These are phyloP conservation scores for Stomatorhinus walkeri DNA, from an alignment of 2,797 vertebrate species.

Conservation along the genomic window DNA sequence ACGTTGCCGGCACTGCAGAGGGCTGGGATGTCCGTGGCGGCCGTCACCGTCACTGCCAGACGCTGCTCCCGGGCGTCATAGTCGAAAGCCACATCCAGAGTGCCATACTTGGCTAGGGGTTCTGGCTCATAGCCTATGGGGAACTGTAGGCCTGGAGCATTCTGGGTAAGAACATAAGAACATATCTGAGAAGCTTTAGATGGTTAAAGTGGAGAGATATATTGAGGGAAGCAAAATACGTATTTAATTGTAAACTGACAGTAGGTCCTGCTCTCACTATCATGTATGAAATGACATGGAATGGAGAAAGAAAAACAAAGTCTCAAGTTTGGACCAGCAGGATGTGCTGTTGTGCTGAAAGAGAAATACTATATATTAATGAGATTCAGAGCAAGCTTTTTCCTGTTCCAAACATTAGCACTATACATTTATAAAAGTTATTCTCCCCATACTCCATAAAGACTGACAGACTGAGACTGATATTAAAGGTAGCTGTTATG, in stretches of 20 bases:
- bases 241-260: background rate
- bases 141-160: conserved; percentile 73
- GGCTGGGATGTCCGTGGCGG: conserved; percentile 87
- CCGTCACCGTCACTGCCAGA: conserved; percentile 93
- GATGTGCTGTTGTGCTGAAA: background rate
- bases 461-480: background rate
- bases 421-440: background rate
- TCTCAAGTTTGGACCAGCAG: background rate
- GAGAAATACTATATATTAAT: background rate
- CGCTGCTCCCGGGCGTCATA: conserved; percentile 89
- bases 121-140: conserved; percentile 87
- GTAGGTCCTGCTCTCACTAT: background rate
- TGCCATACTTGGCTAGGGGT: conserved; percentile 87
- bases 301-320: background rate
- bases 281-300: background rate
- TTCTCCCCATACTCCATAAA: background rate
- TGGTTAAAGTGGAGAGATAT: background rate
- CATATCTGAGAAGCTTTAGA: background rate
- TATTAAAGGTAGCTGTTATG: background rate
- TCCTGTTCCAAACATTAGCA: background rate
- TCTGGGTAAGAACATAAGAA: conserved; percentile 44
- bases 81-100: conserved; percentile 93
- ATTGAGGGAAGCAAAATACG: background rate
- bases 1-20: conserved; percentile 88
- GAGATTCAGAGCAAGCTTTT: background rate